These are phyloP conservation scores for Orientallactaga bullata DNA, from an alignment of 2,113 vertebrate genomes.

Conservation along the genomic window DNA sequence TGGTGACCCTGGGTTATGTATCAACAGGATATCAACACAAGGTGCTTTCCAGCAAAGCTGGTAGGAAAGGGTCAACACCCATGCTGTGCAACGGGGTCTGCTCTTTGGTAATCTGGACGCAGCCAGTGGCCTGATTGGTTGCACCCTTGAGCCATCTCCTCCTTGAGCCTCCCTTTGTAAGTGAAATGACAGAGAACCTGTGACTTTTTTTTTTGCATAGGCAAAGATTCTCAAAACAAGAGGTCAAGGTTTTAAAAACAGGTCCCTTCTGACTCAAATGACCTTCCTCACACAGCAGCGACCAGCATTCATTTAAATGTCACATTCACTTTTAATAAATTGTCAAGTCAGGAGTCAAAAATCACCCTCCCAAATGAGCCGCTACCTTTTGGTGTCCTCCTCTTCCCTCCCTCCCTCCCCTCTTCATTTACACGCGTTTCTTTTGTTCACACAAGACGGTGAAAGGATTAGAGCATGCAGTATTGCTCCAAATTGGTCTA, in stretches of 20 bases:
- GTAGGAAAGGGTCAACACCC: neutral
- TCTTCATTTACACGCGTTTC: slow-evolving; percentile 63
- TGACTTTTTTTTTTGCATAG: neutral
- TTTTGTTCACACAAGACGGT: slow-evolving; percentile 62
- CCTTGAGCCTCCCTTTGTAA: neutral
- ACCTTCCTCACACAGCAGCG: neutral
- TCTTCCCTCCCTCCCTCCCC: neutral
- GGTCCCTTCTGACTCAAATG: slow-evolving; percentile 24
- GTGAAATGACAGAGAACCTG: neutral
- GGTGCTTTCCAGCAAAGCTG: neutral
- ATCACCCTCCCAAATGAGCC: neutral
- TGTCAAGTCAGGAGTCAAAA: slow-evolving; percentile 52
- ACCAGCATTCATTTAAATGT: neutral
- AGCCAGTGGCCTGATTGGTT: no score
- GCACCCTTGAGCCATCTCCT: neutral
- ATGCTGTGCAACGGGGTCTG: fast-evolving
- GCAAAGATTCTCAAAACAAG: neutral
- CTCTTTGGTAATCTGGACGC: neutral
- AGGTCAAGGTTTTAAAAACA: slow-evolving; percentile 3
- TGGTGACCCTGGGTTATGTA: neutral
- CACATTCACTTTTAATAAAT: neutral
- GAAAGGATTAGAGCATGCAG: slow-evolving; percentile 62
- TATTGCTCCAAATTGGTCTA: slow-evolving; percentile 65
- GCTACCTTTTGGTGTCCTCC: neutral
- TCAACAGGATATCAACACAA: neutral